Conservation (phyloP, 2,113 vertebrate genomes). For the Mellivora capensis region DNA sequence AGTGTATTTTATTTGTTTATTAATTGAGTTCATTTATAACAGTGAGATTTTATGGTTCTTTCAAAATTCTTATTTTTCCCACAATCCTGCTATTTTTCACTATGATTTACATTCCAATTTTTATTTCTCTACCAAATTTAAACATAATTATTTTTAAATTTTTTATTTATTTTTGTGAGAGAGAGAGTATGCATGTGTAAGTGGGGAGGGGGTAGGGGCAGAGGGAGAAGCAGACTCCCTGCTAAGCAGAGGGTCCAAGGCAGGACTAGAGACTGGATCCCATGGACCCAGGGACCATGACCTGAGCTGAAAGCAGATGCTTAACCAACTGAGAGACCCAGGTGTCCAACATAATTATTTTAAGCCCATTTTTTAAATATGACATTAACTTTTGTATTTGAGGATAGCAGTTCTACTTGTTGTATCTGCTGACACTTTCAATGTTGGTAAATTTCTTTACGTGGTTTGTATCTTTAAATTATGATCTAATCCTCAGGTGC, state of each 20-base stretch:
- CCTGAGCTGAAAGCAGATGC: background rate
- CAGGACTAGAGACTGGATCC: background rate
- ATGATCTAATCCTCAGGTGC: background rate
- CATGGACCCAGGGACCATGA: background rate
- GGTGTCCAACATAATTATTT: background rate
- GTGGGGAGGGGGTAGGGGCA: background rate
- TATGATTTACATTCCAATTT: background rate
- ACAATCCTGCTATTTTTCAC: background rate
- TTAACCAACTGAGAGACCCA: background rate
- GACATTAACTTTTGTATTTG: background rate
- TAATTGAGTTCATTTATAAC: background rate
- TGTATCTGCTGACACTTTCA: background rate
- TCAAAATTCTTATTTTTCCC: background rate
- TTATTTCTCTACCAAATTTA: background rate
- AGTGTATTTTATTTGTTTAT: background rate
- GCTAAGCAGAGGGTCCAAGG: background rate
- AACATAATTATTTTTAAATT: background rate
- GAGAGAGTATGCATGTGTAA: background rate
- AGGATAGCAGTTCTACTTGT: background rate
- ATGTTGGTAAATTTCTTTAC: background rate
- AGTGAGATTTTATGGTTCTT: background rate
- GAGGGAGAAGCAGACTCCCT: background rate
- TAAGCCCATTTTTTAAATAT: background rate
- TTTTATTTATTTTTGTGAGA: background rate
- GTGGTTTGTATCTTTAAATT: background rate